A percentile compares a stretch with the other conserved stretches of the same genome.
Conservation (phyloP, 2,888 invertebrate genomes). For the Tinea pellionella region DNA sequence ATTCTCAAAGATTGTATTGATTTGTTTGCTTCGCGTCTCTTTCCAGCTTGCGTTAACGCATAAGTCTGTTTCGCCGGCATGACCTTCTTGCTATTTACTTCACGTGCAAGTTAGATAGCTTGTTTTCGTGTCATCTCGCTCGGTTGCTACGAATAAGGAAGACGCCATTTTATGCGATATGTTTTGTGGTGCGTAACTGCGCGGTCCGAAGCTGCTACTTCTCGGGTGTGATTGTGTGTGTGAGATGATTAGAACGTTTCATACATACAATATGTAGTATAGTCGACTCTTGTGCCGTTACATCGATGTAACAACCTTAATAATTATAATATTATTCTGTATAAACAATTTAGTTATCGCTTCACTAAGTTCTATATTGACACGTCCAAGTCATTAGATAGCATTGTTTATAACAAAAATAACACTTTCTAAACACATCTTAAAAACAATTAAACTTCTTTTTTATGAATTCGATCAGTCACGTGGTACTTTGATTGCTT, state of each 20-base stretch:
- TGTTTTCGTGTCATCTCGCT: slow-evolving; percentile 64
- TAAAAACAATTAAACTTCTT: background rate
- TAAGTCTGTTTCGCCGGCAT: slow-evolving; percentile 46
- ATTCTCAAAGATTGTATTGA: slow-evolving; percentile 52
- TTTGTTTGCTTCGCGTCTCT: slow-evolving; percentile 71
- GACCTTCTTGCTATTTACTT: slow-evolving; percentile 63
- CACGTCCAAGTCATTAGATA: no score
- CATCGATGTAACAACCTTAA: slow-evolving; percentile 4
- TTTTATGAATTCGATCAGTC: background rate
- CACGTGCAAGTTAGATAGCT: slow-evolving; percentile 47
- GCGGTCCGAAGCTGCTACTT: slow-evolving; percentile 16
- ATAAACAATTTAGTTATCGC: background rate
- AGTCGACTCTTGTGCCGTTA: slow-evolving; percentile 14
- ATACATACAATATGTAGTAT: background rate
- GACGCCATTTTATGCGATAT: slow-evolving; percentile 28
- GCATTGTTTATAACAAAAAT: background rate
- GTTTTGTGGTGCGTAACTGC: slow-evolving; percentile 27
- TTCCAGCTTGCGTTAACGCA: slow-evolving; percentile 40
- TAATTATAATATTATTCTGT: background rate
- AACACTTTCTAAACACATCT: background rate
- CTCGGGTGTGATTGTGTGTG: background rate
- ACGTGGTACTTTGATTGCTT: background rate
- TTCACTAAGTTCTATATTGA: background rate
- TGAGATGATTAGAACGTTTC: slow-evolving; percentile 12
- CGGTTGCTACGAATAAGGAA: slow-evolving; percentile 44